phyloP scores from a whole-genome alignment of 2,113 vertebrate species.

The Sphyrna mokarran region DNA sequence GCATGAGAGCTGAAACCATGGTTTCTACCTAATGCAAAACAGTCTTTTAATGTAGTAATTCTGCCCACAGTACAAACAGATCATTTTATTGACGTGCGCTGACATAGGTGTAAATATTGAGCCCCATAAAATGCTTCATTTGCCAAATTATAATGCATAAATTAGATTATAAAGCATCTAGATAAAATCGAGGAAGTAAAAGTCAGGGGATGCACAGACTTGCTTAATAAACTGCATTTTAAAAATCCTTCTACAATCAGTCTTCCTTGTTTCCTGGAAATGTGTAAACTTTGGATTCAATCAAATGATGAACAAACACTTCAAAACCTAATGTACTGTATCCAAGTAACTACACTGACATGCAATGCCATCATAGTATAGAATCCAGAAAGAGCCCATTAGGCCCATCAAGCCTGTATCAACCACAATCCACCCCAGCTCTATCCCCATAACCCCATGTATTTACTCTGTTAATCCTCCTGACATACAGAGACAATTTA shows the following conservation, averaged over 20 bases:
- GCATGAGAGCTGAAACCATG: not conserved
- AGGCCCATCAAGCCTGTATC: no score
- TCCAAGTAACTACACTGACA: not conserved
- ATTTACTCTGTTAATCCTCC: no score
- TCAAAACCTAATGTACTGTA: not conserved
- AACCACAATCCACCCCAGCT: no score
- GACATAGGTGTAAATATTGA: not conserved
- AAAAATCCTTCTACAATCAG: not conserved
- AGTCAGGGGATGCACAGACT: not conserved
- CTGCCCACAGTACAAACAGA: not conserved
- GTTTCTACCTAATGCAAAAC: not conserved
- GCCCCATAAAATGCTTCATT: not conserved
- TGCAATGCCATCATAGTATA: not conserved
- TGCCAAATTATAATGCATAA: not conserved
- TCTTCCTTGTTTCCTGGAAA: not conserved
- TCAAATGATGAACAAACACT: not conserved
- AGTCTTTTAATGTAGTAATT: not conserved
- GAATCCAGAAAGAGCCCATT: no score
- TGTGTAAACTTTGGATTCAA: slow-evolving; percentile 2
- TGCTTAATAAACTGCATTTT: not conserved
- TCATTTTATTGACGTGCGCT: not conserved
- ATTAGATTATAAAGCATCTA: not conserved
- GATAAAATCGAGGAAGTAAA: not conserved
- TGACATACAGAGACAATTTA: no score
- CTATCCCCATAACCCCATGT: no score